Percentiles rank a stretch among this genome's conserved stretches.
These are phyloP conservation scores for Aphis gossypii DNA, from an alignment of 1,140 invertebrate genomes.

Conservation along the genomic window DNA sequence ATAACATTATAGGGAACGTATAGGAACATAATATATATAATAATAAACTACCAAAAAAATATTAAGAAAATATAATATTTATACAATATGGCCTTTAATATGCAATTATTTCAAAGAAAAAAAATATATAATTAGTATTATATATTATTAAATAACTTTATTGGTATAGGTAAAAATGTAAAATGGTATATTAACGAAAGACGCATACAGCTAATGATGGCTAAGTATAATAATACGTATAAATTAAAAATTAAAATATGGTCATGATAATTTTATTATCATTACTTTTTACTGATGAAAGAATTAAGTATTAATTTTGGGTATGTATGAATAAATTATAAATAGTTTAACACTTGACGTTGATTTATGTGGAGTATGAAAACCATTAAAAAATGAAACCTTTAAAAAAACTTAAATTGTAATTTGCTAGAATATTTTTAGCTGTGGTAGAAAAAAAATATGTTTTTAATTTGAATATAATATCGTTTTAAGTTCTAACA, in stretches of 20 bases:
- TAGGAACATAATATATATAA: neutral
- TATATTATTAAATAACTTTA: too few relatives aligned
- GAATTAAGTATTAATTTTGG: conserved; percentile 3
- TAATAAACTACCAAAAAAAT: neutral
- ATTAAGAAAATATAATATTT: neutral
- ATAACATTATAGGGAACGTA: neutral
- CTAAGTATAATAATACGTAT: neutral
- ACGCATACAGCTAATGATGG: neutral
- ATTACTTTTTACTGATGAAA: neutral
- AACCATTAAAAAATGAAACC: neutral
- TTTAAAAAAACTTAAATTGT: neutral
- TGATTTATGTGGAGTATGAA: neutral
- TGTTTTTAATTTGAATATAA: neutral
- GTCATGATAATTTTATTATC: neutral
- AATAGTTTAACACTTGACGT: neutral
- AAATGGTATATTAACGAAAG: neutral
- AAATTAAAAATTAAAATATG: neutral
- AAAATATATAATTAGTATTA: neutral
- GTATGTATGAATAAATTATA: neutral
- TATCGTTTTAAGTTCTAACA: neutral
- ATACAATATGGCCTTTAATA: neutral
- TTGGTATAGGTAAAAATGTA: neutral
- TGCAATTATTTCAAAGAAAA: neutral
- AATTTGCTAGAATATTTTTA: neutral
- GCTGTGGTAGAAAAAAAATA: neutral